A percentile compares a stretch with the other conserved stretches of the same genome.
phyloP scores from a whole-genome alignment of 2,888 invertebrate species.

The Amiota mariae region DNA sequence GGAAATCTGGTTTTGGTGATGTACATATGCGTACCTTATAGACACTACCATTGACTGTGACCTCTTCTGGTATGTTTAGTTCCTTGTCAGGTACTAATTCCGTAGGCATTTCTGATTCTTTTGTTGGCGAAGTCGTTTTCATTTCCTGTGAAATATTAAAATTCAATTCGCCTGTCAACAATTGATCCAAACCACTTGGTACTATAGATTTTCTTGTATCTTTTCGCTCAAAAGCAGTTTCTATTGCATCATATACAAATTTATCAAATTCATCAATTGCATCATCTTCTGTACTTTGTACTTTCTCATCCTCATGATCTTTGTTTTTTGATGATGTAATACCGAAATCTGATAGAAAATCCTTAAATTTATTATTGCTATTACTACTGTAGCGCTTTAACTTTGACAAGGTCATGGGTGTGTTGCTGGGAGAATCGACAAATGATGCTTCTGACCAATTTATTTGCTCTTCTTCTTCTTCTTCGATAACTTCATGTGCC shows the following conservation, averaged over 20 bases:
- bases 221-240: slow-evolving; percentile 22
- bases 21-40: slow-evolving; percentile 75
- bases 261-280: slow-evolving; percentile 67
- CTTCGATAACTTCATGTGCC: slow-evolving; percentile 18
- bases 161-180: slow-evolving; percentile 62
- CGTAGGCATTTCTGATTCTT: not conserved
- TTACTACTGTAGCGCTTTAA: slow-evolving; percentile 54
- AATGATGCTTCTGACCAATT: slow-evolving; percentile 65
- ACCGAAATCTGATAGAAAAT: slow-evolving; percentile 45
- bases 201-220: slow-evolving; percentile 36
- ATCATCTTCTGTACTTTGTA: not conserved
- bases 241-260: slow-evolving; percentile 52
- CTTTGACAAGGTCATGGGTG: slow-evolving; percentile 36
- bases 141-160: slow-evolving; percentile 37
- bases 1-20: slow-evolving; percentile 78
- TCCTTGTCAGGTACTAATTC: not conserved
- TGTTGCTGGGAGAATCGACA: slow-evolving; percentile 52
- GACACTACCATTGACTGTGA: slow-evolving; percentile 63
- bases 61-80: slow-evolving; percentile 39
- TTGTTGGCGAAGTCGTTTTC: slow-evolving; percentile 17
- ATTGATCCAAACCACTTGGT: slow-evolving; percentile 63
- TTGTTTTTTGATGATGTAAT: slow-evolving; percentile 13
- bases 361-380: slow-evolving; percentile 54
- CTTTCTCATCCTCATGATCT: not conserved
- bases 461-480: slow-evolving; percentile 42